phyloP scores from a whole-genome alignment of 2,113 vertebrate species.

The Takifugu bimaculatus region DNA sequence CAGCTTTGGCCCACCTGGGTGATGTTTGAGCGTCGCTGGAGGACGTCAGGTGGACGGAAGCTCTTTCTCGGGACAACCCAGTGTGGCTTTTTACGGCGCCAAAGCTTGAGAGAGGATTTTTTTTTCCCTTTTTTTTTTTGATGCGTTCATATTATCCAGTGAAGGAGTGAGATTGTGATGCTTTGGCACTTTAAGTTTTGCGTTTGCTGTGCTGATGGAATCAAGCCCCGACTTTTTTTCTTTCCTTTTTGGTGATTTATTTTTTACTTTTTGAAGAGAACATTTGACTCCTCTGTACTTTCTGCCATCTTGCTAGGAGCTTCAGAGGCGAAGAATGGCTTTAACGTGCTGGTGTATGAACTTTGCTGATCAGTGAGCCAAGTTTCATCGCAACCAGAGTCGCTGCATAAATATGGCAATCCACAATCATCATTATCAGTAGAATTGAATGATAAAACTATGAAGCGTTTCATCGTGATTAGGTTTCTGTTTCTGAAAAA shows the following conservation, averaged over 20 bases:
- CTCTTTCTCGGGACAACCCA: slow-evolving; percentile 44
- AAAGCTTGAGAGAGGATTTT: slow-evolving; percentile 23
- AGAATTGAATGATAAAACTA: slow-evolving; percentile 73
- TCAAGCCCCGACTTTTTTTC: slow-evolving; percentile 18
- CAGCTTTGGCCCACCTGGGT: slow-evolving; percentile 37
- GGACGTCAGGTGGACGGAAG: slow-evolving; percentile 43
- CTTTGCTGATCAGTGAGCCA: slow-evolving; percentile 43
- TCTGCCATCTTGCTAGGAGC: slow-evolving; percentile 49
- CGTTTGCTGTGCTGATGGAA: slow-evolving; percentile 56
- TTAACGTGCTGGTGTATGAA: slow-evolving; percentile 57
- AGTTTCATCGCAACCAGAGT: slow-evolving; percentile 65
- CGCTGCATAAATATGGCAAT: slow-evolving; percentile 73
- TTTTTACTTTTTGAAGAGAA: slow-evolving; percentile 38
- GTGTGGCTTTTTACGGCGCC: slow-evolving; percentile 46
- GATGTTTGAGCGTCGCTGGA: slow-evolving; percentile 36
- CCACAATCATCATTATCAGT: slow-evolving; percentile 70
- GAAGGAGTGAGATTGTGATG: slow-evolving; percentile 36
- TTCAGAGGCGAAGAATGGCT: slow-evolving; percentile 45
- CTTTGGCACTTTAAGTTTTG: slow-evolving; percentile 51
- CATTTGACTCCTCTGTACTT: slow-evolving; percentile 48
- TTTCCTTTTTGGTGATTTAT: slow-evolving; percentile 17
- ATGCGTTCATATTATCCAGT: slow-evolving; percentile 19
- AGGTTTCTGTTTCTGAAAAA: slow-evolving; percentile 72
- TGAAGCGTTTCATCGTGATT: slow-evolving; percentile 75
- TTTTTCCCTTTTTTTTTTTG: neutral